A percentile compares a stretch with the other conserved stretches of the same genome.
phyloP scores from a whole-genome alignment of 2,888 invertebrate species.

The Germaria angustata region DNA sequence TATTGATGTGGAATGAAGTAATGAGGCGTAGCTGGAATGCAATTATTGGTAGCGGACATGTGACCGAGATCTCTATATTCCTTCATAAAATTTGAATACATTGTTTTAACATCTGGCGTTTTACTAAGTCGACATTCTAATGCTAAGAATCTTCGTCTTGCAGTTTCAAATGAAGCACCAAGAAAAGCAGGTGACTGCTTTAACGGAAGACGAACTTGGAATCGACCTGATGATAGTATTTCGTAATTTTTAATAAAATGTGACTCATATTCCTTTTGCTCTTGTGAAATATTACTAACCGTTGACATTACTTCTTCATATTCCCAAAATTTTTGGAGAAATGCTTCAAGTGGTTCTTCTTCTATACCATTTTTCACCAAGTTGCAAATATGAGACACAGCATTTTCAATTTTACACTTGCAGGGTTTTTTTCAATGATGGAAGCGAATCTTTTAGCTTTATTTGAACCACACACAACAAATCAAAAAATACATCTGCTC shows the following conservation, averaged over 20 bases:
- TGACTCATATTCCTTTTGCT: neutral
- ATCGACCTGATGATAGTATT: neutral
- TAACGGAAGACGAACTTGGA: neutral
- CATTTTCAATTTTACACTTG: neutral
- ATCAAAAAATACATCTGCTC: constrained; percentile 67
- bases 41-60: constrained; percentile 16
- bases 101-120: constrained; percentile 23
- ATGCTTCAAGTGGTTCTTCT: neutral
- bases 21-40: neutral
- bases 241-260: neutral
- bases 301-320: neutral
- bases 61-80: constrained; percentile 29
- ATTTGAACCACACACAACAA: no score
- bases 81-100: constrained; percentile 32
- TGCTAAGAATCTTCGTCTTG: constrained; percentile 15
- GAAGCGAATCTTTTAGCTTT: constrained; percentile 65
- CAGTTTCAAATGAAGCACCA: constrained; percentile 14
- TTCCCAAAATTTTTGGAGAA: neutral
- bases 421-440: constrained; percentile 45
- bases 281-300: neutral
- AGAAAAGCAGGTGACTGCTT: neutral
- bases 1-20: constrained; percentile 17
- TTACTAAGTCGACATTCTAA: constrained; percentile 49
- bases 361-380: no score
- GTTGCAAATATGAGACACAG: neutral